Conservation (phyloP, 92 coral and sea anemone species). For the Virgularia gustaviana region DNA sequence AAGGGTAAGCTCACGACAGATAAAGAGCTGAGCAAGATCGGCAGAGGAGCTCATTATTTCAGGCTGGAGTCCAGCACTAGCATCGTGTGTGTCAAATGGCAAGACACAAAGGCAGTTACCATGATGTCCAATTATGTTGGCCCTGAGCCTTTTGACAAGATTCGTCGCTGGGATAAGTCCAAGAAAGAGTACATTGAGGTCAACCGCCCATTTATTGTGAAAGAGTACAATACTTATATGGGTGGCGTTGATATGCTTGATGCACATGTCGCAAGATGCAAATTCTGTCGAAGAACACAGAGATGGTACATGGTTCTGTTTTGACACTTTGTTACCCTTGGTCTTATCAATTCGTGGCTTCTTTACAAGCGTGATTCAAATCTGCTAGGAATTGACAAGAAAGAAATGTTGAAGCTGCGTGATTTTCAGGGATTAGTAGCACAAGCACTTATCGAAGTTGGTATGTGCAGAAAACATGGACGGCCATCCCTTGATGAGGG, state of each 20-base stretch:
- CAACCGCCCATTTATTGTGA: slow-evolving; percentile 23
- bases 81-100: slow-evolving; percentile 26
- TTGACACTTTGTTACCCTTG: slow-evolving; percentile 14
- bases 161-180: slow-evolving; percentile 22
- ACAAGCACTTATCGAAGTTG: slow-evolving; percentile 7
- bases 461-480: not conserved
- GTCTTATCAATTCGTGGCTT: slow-evolving; percentile 19
- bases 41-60: slow-evolving; percentile 14
- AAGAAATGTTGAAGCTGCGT: slow-evolving; percentile 19
- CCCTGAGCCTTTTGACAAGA: slow-evolving; percentile 19
- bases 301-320: slow-evolving; percentile 10
- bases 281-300: slow-evolving; percentile 5
- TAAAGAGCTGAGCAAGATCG: slow-evolving; percentile 1
- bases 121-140: slow-evolving; percentile 26
- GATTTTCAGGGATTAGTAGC: slow-evolving; percentile 3
- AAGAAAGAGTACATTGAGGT: slow-evolving; percentile 9
- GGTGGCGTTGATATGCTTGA: slow-evolving; percentile 32
- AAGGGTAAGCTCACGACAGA: not conserved
- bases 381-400: not conserved
- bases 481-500: slow-evolving; percentile 5
- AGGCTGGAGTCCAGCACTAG: slow-evolving; percentile 3
- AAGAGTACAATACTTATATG: slow-evolving; percentile 23
- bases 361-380: slow-evolving; percentile 9
- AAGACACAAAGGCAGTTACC: slow-evolving; percentile 15
- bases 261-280: slow-evolving; percentile 2